Base-by-base conservation (phyloP, 2,113 vertebrate genomes). In the Acrocephalus arundinaceus region DNA sequence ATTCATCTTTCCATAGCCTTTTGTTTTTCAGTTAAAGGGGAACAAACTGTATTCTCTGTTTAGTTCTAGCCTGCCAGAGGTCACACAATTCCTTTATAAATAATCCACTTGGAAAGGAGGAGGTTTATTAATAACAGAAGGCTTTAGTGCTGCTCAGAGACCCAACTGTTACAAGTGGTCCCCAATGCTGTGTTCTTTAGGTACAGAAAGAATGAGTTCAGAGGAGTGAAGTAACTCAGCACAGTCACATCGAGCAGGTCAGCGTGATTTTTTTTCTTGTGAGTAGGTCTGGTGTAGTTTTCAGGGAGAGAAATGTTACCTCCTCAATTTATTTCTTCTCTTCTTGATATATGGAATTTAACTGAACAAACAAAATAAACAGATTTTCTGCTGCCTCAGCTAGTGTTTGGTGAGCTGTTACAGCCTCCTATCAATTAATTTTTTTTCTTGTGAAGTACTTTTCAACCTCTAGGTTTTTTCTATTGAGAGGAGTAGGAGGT, bases 21-120 rank as follows among this genome's bases (percentile, higher is more conserved):
- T 93, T 93, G 55, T 93, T 82, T 86, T 65, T 75, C 77, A 78
- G 72, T 82, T 86, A 51, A 67, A 93, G 30, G 65, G 41, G 67
- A 23, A 54, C 87, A 74, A 87, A 66, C 25, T 52, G 12, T 61
- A n/a, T 59, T 86, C 82, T 90, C 57, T 41, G 27, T 68, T 82
- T 71, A 58, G 61, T 48, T 91, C 87, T 85, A 71, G 58, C 67
- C 73, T 87, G 75, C 72, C 43, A 71, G 71, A 86, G 93, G 92
- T 96, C 89, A 90, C 75, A 71, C 68, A 90, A 92, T 87, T 77
- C 11, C 81, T 89, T 92, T 92, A 81, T 94, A 92, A 84, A 81
- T 95, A 93, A 87, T 86, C 90, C 65, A 65, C 83, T 93, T 59
- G 73, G 88, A 93, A 81, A 94, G 51, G 21, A 27, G 80, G 43